Conservation (phyloP, 2,113 vertebrate genomes). For the Casuarius casuarius region DNA sequence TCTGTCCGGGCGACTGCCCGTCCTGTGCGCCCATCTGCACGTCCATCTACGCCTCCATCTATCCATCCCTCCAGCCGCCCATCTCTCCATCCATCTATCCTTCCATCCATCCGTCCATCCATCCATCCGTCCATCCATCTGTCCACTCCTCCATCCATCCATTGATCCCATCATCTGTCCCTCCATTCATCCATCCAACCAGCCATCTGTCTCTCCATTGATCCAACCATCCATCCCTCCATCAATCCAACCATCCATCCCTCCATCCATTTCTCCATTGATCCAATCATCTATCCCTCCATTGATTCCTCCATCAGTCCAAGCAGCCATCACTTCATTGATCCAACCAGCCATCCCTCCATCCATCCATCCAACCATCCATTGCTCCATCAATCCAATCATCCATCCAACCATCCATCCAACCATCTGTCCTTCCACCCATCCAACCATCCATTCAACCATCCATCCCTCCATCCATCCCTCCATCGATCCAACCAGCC, state of each 20-base stretch:
- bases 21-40: no score
- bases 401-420: background rate
- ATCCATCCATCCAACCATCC: background rate
- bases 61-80: background rate
- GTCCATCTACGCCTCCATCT: background rate
- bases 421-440: background rate
- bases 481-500: background rate
- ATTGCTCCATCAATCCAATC: background rate
- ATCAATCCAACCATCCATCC: no score
- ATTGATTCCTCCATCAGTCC: background rate
- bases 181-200: no score
- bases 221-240: accelerated
- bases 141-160: accelerated
- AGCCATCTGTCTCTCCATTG: no score
- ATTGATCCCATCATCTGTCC: no score
- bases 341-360: background rate
- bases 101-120: background rate
- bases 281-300: background rate
- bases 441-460: background rate
- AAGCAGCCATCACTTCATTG: no score
- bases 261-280: no score
- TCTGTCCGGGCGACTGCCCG: no score
- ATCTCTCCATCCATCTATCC: no score
- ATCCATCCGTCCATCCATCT: background rate
- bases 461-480: background rate